A percentile compares a stretch with the other conserved stretches of the same genome.
Evolutionary conservation across 2,888 invertebrate species (phyloP).

Genomic region (Nasonia oneida): DNA sequence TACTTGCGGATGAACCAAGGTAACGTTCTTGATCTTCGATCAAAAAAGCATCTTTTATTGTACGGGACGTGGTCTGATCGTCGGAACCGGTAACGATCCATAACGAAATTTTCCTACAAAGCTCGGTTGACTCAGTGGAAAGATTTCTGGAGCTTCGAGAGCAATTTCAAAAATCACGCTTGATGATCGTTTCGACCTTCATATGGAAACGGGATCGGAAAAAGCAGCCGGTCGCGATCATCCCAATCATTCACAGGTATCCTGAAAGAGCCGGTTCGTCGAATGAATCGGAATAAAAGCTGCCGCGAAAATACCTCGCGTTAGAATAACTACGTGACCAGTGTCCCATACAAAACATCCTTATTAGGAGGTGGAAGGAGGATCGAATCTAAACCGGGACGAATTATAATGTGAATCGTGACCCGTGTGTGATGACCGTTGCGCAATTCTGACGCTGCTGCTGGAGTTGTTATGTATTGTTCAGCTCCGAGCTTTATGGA

Average conservation of each 20-base stretch:
- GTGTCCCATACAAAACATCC: slow-evolving; percentile 44
- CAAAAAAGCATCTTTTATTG: neutral
- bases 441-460: neutral
- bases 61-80: neutral
- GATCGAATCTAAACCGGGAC: slow-evolving; percentile 21
- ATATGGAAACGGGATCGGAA: neutral
- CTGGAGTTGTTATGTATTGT: neutral
- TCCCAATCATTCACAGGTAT: neutral
- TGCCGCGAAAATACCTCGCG: slow-evolving; percentile 11
- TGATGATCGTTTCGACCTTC: neutral
- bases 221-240: neutral
- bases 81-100: neutral
- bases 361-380: slow-evolving; percentile 31
- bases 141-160: neutral
- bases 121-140: neutral
- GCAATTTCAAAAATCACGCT: neutral
- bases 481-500: neutral
- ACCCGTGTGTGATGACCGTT: neutral
- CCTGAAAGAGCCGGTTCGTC: slow-evolving; percentile 38
- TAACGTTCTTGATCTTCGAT: neutral
- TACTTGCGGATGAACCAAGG: neutral
- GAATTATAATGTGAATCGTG: slow-evolving; percentile 26
- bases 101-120: neutral
- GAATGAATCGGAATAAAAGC: neutral
- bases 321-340: slow-evolving; percentile 40